phyloP scores from a whole-genome alignment of 2,888 invertebrate genomes.

The Lithophane socia region DNA sequence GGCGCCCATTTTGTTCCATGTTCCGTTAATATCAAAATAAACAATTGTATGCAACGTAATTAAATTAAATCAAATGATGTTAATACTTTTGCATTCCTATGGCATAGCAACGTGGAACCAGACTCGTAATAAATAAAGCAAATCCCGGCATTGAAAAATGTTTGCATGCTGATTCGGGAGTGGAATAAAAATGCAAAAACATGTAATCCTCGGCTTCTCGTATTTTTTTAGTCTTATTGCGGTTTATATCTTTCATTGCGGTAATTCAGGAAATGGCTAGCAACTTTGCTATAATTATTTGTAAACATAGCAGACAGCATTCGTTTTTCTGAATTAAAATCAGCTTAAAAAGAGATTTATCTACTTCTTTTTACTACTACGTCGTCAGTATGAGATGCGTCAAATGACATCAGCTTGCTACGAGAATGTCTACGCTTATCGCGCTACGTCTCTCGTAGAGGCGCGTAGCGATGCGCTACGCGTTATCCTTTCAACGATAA shows the following conservation, averaged over 20 bases:
- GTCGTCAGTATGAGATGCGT: neutral
- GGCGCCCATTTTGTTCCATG: neutral
- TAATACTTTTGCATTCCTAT: neutral
- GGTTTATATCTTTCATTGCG: slow-evolving; percentile 36
- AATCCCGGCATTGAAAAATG: slow-evolving; percentile 59
- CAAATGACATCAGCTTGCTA: slow-evolving; percentile 19
- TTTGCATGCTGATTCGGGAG: slow-evolving; percentile 57
- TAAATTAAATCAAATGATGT: slow-evolving; percentile 16
- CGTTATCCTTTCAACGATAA: slow-evolving; percentile 8
- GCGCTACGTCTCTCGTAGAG: slow-evolving; percentile 30
- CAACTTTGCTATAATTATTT: slow-evolving; percentile 19
- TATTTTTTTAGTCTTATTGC: slow-evolving; percentile 50
- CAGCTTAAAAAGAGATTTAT: neutral
- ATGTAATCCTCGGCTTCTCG: slow-evolving; percentile 49
- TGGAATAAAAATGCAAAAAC: slow-evolving; percentile 59
- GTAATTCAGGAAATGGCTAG: slow-evolving; percentile 33
- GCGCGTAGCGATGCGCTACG: slow-evolving; percentile 25
- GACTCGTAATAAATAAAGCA: slow-evolving; percentile 49
- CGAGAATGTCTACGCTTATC: slow-evolving; percentile 25
- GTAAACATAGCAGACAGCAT: slow-evolving; percentile 1
- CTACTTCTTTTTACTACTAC: neutral
- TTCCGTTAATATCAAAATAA: neutral
- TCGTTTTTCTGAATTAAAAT: neutral
- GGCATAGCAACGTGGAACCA: slow-evolving; percentile 16
- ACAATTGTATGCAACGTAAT: neutral